Conservation (phyloP, 2,888 invertebrate species). For the Mimachlamys varia region DNA sequence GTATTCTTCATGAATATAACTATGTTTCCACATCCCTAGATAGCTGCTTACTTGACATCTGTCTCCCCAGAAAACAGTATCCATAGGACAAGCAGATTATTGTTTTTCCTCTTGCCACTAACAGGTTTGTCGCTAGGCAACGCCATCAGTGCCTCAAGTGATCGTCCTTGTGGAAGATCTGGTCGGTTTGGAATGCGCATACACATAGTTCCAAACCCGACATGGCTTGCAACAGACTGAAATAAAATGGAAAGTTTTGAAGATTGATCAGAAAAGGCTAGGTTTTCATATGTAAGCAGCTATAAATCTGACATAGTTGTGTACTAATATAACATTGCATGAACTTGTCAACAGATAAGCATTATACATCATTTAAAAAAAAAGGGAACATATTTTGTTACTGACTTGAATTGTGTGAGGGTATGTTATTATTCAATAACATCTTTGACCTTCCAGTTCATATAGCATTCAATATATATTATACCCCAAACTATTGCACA, state of each 20-base stretch:
- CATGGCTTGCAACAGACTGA: conserved; percentile 12
- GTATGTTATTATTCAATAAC: too few species aligned
- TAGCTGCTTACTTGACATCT: neutral
- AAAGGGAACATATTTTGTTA: too few species aligned
- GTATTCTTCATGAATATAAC: too few species aligned
- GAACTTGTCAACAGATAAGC: too few species aligned
- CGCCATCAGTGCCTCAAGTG: neutral
- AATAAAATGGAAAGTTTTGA: neutral
- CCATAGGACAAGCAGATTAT: neutral
- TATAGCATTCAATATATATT: neutral
- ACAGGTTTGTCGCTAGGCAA: conserved; percentile 3
- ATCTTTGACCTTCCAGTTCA: too few species aligned
- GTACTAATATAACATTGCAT: too few species aligned
- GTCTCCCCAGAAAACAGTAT: neutral
- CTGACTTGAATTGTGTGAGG: too few species aligned
- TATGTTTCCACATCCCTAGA: too few species aligned
- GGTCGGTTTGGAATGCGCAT: neutral
- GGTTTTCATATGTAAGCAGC: too few species aligned
- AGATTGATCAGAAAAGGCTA: too few species aligned
- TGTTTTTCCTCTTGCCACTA: neutral
- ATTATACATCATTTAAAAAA: neutral
- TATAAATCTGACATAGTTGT: too few species aligned
- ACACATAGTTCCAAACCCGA: neutral
- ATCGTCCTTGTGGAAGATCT: neutral
- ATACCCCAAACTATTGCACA: neutral